Base-by-base conservation (phyloP, 2,888 invertebrate genomes). In the Apoderus coryli region DNA sequence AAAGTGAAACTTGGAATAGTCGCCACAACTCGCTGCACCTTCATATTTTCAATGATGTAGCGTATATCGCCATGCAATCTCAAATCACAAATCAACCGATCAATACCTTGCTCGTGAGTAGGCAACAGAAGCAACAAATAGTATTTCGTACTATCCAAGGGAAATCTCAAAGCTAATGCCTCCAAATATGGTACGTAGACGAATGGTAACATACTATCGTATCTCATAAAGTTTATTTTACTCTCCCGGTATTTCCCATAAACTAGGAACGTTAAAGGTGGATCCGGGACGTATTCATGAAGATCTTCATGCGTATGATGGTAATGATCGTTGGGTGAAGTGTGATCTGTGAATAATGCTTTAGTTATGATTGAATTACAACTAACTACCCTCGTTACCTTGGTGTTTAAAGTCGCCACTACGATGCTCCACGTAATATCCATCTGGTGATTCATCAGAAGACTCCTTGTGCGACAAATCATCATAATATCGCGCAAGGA, bases 1-100 rank as follows among this genome's bases (percentile, higher is more conserved):
- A 84, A 64, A 53, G 67, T 75, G 50, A 85, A 85, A 46, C 79
- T 79, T 1, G 85, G 85, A 35, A 86, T 76, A 15, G 76, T 69
- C 1, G 81, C 81, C 42, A 70, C 69, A 9, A 85, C 77, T 54
- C 76, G 72, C 15, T 74, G 71, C 2, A 74, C 70, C 36, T 71
- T 69, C 34, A 85, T 53, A 37, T 73, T 70, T 16, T 67, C 65
- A 40, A 79, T 69, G 32, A 86, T 68, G 35, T 71, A 63, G 4
- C 76, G 67, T 28, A 86, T 58, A 43, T 64, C 69, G 24, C 64
- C 54, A 1, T 70, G 72, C 27, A 65, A 60, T 29, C 69, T 69
- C 49, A 84, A 63, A 29, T 76, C 65, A 15, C 68, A 64, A 10
- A 78, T 64, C 32, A 84, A 57, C 14, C 72, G 61, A 28, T 69